These are phyloP conservation scores for Harmothoe impar DNA, from an alignment of 2,888 invertebrate genomes.

Conservation along the genomic window DNA sequence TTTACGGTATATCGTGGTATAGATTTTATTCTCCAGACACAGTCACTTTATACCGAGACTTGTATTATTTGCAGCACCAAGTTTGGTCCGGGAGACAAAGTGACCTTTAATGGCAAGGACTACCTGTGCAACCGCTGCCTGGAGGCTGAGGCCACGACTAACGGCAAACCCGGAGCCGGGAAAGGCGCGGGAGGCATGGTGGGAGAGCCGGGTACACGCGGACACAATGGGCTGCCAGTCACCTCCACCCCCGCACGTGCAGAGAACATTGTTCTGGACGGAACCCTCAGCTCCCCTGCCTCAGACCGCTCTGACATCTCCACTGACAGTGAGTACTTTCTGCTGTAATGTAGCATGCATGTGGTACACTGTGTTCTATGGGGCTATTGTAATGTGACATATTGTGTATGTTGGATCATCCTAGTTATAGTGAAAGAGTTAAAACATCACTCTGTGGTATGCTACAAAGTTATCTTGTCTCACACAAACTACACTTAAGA, in stretches of 20 bases:
- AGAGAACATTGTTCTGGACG: slow-evolving; percentile 35
- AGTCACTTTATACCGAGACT: too few relatives aligned
- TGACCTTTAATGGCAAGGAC: slow-evolving; percentile 69
- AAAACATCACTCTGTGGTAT: too few relatives aligned
- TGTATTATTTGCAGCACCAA: slow-evolving; percentile 36
- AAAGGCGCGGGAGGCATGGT: slow-evolving; percentile 10
- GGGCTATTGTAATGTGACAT: too few relatives aligned
- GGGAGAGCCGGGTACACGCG: slow-evolving; percentile 25
- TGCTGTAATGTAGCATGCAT: neutral
- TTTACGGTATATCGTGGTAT: too few relatives aligned
- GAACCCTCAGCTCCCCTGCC: slow-evolving; percentile 63
- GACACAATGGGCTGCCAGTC: slow-evolving; percentile 8
- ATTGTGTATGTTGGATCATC: too few relatives aligned
- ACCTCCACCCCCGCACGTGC: slow-evolving; percentile 62
- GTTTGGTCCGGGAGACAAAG: slow-evolving; percentile 71
- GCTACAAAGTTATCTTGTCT: too few relatives aligned
- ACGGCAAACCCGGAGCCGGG: neutral
- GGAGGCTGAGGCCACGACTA: slow-evolving; percentile 39
- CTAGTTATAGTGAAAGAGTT: too few relatives aligned
- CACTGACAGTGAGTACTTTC: slow-evolving; percentile 62
- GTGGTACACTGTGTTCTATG: too few relatives aligned
- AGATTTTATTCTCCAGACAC: too few relatives aligned
- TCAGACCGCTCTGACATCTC: slow-evolving; percentile 68
- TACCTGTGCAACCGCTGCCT: slow-evolving; percentile 69
- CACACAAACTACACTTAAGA: too few relatives aligned